A percentile compares a stretch with the other conserved stretches of the same genome.
Conservation (phyloP, 2,113 vertebrate genomes). For the Bostrychus sinensis region DNA sequence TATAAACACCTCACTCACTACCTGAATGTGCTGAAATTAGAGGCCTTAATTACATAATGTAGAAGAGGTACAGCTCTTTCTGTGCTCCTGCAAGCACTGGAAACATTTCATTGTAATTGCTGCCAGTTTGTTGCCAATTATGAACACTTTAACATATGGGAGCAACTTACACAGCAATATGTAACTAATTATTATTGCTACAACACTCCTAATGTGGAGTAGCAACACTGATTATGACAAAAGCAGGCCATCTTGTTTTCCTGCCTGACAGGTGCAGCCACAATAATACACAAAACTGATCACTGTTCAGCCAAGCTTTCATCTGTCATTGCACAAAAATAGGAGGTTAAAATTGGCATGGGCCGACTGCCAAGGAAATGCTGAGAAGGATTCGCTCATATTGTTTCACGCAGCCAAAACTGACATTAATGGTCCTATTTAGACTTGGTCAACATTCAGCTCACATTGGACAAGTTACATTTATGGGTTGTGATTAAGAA, state of each 20-base stretch:
- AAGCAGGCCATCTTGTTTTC: constrained; percentile 17
- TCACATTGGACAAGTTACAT: constrained; percentile 29
- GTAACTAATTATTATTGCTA: constrained; percentile 22
- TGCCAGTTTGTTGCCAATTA: not conserved
- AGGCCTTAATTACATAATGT: constrained; percentile 15
- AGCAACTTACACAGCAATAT: constrained; percentile 32
- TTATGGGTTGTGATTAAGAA: not conserved
- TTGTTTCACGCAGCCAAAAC: constrained; percentile 60
- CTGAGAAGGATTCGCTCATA: constrained; percentile 45
- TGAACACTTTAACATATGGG: constrained; percentile 23
- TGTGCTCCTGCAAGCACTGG: not conserved
- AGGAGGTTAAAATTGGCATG: constrained; percentile 48
- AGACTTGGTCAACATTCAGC: constrained; percentile 43
- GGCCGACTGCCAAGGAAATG: constrained; percentile 51
- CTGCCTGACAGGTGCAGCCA: constrained; percentile 1
- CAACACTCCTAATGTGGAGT: constrained; percentile 20
- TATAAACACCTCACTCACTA: not conserved
- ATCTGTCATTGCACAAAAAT: constrained; percentile 35
- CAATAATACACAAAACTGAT: constrained; percentile 20
- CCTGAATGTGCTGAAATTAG: not conserved
- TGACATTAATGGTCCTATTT: constrained; percentile 63
- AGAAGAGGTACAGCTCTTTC: constrained; percentile 16
- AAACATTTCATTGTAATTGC: not conserved
- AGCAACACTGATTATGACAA: constrained; percentile 33
- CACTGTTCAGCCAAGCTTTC: constrained; percentile 34